phyloP scores from a whole-genome alignment of 2,888 invertebrate species.

The Agriopis aurantiaria region DNA sequence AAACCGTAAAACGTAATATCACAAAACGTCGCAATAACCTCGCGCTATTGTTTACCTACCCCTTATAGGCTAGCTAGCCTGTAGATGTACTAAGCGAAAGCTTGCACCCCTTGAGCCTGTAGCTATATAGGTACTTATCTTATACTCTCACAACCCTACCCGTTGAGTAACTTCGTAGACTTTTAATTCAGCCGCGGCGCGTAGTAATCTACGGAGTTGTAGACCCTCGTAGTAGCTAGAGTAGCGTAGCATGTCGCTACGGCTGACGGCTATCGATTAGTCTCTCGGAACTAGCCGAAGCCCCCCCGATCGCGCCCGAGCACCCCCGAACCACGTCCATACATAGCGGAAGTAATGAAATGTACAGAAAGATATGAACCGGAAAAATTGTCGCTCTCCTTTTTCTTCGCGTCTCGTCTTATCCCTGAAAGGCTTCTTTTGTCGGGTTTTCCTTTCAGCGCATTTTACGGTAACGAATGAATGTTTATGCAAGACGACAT shows the following conservation, averaged over 20 bases:
- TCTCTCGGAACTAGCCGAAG: conserved; percentile 65
- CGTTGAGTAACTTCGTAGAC: conserved; percentile 63
- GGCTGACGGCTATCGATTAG: conserved; percentile 80
- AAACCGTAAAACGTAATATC: no score
- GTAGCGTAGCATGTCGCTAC: conserved; percentile 72
- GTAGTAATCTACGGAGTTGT: conserved; percentile 77
- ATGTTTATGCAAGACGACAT: conserved; percentile 61
- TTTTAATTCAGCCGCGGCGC: conserved; percentile 59
- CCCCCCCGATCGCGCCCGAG: conserved; percentile 64
- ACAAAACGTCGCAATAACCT: no score
- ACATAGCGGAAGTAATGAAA: conserved; percentile 85
- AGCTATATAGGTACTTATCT: conserved; percentile 6
- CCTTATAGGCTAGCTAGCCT: background rate
- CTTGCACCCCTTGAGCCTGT: conserved; percentile 13
- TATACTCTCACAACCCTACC: conserved; percentile 49
- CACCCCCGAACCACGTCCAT: conserved; percentile 68
- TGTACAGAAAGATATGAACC: conserved; percentile 85
- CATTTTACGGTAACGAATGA: conserved; percentile 66
- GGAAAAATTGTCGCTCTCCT: conserved; percentile 83
- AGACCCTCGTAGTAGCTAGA: conserved; percentile 68
- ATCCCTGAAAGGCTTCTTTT: conserved; percentile 73
- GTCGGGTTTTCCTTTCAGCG: conserved; percentile 73
- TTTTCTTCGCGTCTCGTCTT: conserved; percentile 78
- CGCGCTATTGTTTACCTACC: background rate
- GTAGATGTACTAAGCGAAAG: background rate